Evolutionary conservation across 2,113 vertebrate genomes (phyloP).

Genomic region (Chloroceryle aenea): DNA sequence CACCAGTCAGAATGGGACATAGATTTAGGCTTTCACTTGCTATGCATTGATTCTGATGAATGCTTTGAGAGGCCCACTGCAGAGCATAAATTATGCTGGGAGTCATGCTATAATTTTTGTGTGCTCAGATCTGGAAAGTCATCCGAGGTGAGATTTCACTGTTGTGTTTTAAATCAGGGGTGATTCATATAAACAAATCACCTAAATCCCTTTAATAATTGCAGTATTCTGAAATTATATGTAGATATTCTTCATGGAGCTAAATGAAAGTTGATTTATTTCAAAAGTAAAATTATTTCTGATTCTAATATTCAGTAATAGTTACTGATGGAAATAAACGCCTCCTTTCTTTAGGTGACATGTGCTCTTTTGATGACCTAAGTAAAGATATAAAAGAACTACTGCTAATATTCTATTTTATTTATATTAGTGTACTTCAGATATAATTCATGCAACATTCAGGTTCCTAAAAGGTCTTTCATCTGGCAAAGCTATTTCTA

Average conservation of each 20-base stretch:
- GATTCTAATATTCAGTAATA: neutral
- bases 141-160: neutral
- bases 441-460: neutral
- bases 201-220: neutral
- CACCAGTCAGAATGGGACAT: neutral
- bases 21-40: neutral
- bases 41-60: neutral
- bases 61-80: neutral
- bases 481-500: neutral
- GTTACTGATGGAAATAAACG: neutral
- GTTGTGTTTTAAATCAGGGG: neutral
- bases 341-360: neutral
- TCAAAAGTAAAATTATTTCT: neutral
- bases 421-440: neutral
- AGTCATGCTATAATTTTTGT: neutral
- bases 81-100: neutral
- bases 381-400: neutral
- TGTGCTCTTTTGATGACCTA: neutral
- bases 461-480: neutral
- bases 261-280: neutral
- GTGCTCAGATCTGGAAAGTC: neutral
- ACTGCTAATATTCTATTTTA: neutral
- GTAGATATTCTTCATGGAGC: neutral
- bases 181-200: neutral
- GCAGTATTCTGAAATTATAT: neutral